phyloP scores from a whole-genome alignment of 2,888 invertebrate species.

The Phanerotoma sp. region DNA sequence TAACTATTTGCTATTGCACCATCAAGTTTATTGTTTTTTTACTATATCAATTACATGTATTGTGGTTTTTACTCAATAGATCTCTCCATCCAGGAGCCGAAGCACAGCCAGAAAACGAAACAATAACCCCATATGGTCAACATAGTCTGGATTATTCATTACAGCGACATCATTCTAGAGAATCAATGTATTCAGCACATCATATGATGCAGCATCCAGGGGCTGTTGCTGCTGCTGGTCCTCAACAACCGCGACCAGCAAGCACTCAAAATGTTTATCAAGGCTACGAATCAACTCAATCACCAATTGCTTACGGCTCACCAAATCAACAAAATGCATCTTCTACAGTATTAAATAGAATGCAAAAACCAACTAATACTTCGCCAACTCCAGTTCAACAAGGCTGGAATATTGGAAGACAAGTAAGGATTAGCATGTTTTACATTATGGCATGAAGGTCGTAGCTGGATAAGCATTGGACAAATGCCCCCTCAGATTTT shows the following conservation, averaged over 20 bases:
- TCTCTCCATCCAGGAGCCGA: conserved; percentile 58
- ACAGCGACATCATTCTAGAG: conserved; percentile 64
- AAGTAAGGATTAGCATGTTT: too few species aligned
- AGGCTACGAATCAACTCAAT: conserved; percentile 74
- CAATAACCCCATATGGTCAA: conserved; percentile 58
- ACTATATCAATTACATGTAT: too few species aligned
- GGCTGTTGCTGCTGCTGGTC: conserved; percentile 52
- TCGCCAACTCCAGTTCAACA: conserved; percentile 73
- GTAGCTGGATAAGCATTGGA: too few species aligned
- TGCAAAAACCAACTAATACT: conserved; percentile 69
- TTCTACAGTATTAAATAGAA: conserved; percentile 65
- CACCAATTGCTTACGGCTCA: conserved; percentile 68
- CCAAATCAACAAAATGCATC: conserved; percentile 66
- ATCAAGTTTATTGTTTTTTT: too few species aligned
- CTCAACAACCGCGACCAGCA: conserved; percentile 65
- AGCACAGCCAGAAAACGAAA: conserved; percentile 43
- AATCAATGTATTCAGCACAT: conserved; percentile 60
- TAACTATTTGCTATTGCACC: too few species aligned
- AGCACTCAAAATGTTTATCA: conserved; percentile 73
- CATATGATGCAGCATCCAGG: conserved; percentile 61
- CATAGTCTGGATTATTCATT: conserved; percentile 75
- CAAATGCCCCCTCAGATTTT: too few species aligned
- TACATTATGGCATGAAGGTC: too few species aligned
- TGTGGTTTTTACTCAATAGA: conserved; percentile 51
- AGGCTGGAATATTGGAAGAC: conserved; percentile 65